Evolutionary conservation across 2,113 vertebrate genomes (phyloP).

Genomic region (Mus spicilegus): DNA sequence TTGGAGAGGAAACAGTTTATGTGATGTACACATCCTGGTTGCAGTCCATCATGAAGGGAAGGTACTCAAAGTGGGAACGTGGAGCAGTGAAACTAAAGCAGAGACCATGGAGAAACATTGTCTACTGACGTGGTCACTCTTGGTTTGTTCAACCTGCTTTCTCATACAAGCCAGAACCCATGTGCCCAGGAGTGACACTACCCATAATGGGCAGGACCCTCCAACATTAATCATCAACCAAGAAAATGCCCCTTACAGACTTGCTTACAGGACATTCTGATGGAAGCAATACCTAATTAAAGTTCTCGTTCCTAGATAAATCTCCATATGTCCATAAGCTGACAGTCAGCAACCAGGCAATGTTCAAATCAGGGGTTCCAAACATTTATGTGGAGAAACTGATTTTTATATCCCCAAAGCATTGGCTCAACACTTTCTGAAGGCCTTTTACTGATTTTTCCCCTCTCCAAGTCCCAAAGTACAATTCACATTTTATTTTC

Average conservation of each 20-base stretch:
- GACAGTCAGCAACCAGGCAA: background rate
- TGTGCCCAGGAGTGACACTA: background rate
- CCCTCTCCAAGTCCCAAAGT: background rate
- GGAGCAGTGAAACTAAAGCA: background rate
- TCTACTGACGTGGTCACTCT: background rate
- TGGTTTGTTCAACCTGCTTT: background rate
- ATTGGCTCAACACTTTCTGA: slow-evolving; percentile 24
- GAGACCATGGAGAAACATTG: background rate
- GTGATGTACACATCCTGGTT: background rate
- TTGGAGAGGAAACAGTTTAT: background rate
- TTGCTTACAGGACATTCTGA: background rate
- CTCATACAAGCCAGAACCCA: background rate
- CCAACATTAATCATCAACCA: background rate
- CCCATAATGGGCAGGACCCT: background rate
- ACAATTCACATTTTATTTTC: background rate
- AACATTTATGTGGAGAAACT: background rate
- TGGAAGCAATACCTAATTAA: background rate
- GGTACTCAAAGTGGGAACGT: background rate
- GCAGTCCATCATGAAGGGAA: background rate
- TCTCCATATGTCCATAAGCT: background rate
- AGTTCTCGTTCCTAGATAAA: background rate
- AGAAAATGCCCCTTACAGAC: background rate
- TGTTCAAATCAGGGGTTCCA: background rate
- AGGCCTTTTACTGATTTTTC: background rate
- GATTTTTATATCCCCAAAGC: background rate